phyloP scores from a whole-genome alignment of 2,797 vertebrate genomes.

The Mormyrus hasselquistii region DNA sequence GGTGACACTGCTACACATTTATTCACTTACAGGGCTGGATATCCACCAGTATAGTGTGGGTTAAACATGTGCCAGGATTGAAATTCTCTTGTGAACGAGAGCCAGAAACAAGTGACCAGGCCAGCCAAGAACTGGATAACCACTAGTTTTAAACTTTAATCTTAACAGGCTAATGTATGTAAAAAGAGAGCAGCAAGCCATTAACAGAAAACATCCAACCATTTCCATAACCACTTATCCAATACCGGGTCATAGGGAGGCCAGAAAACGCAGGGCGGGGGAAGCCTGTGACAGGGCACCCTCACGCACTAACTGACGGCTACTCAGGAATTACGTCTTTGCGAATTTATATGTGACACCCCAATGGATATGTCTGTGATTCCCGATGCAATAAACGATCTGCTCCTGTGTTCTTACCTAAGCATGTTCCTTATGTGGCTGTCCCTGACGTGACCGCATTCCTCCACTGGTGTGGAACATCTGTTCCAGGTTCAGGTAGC shows the following conservation, averaged over 20 bases:
- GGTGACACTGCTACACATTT: neutral
- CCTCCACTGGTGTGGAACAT: constrained; percentile 45
- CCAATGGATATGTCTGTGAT: neutral
- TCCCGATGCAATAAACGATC: neutral
- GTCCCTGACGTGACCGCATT: constrained; percentile 33
- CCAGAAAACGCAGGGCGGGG: neutral
- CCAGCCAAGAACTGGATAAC: neutral
- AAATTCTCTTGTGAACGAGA: neutral
- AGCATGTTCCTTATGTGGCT: neutral
- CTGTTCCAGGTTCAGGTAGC: constrained; percentile 52
- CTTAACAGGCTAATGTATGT: neutral
- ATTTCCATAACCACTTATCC: neutral
- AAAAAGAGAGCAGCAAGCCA: neutral
- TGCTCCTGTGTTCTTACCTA: neutral
- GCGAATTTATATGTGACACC: neutral
- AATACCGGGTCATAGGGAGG: neutral
- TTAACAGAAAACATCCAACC: neutral
- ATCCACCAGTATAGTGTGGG: neutral
- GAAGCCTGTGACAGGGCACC: neutral
- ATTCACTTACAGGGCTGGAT: neutral
- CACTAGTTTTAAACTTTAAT: neutral
- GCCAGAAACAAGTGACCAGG: neutral
- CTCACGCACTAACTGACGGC: neutral
- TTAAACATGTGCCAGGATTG: neutral
- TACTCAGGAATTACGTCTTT: neutral